Evolutionary conservation across 1,140 invertebrate species (phyloP), one percentile per base, ranked within the genome.

Genomic region (Pseudomyrmex gracilis): DNA sequence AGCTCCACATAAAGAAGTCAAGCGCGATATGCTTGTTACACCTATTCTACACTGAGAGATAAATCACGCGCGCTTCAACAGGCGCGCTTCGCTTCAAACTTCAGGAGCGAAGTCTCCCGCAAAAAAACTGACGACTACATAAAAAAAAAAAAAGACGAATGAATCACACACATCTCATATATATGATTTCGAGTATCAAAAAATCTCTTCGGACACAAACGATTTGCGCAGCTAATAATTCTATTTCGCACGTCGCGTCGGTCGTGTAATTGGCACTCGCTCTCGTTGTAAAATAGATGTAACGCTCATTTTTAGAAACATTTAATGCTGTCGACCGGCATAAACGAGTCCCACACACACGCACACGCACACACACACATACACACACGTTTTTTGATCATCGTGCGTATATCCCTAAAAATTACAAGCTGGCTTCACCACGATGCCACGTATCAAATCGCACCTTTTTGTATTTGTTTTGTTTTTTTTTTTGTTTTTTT

Each of bases 1-100:
- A 84, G 64, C 87, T 88, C 84, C 87, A 89, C 83, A 86, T 66
- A 76, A 66, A 88, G 83, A 88, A 85, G 77, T 87, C 83, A 90
- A 89, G 88, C 89, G 88, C 77, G 61, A 88, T 53, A 87, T 4
- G 49, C 77, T 86, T 61, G 88, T 85, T 86, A 90, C 57, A 80
- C n/a, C 66, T 70, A 12, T 60, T 34, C 5, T 45, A 71, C 53
- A 80, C 12, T 34, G 22, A 45, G 43, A 57, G 64, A 15, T 45
- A 77, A 77, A 17, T 9, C 58, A 3, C 13, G 9, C 10, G 34
- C 34, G 47, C 22, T 22, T 20, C 9, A 12, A 55, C 64, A 13
- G n/a, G 24, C 24, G 24, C 24, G 24, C 2, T 24, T 24, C 24
- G 24, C 24, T 24, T 5, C 34, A 5, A 34, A 34, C 9, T 45